Evolutionary conservation across 2,888 invertebrate genomes (phyloP).

Genomic region (Allygus modestus): DNA sequence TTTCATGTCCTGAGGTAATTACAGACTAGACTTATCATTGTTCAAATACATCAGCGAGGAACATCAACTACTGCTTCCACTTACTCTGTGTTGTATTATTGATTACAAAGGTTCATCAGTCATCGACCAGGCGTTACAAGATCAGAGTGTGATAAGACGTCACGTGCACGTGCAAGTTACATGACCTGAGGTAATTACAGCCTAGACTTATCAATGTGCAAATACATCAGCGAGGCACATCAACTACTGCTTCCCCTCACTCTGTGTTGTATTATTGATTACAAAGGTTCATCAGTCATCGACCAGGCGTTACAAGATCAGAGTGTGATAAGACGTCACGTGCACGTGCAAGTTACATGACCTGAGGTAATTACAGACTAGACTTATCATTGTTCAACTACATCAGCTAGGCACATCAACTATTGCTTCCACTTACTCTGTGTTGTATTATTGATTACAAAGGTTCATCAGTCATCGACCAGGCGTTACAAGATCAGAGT

Average conservation of each 20-base stretch:
- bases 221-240: slow-evolving; percentile 21
- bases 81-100: slow-evolving; percentile 8
- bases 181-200: slow-evolving; percentile 3
- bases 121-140: neutral
- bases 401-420: slow-evolving; percentile 5
- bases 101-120: slow-evolving; percentile 27
- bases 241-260: neutral
- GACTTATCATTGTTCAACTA: slow-evolving; percentile 19
- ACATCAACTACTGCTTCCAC: neutral
- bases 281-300: slow-evolving; percentile 15
- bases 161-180: slow-evolving; percentile 3
- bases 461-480: slow-evolving; percentile 9
- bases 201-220: slow-evolving; percentile 19
- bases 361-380: slow-evolving; percentile 10
- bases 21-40: slow-evolving; percentile 29
- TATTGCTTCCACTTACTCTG: neutral
- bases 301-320: neutral
- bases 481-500: neutral
- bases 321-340: slow-evolving; percentile 9
- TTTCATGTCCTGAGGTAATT: neutral
- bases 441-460: slow-evolving; percentile 26
- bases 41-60: slow-evolving; percentile 6
- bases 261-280: slow-evolving; percentile 21
- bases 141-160: slow-evolving; percentile 14
- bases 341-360: slow-evolving; percentile 2